Base-by-base conservation (phyloP, 2,888 invertebrate species). In the Nezara viridula region DNA sequence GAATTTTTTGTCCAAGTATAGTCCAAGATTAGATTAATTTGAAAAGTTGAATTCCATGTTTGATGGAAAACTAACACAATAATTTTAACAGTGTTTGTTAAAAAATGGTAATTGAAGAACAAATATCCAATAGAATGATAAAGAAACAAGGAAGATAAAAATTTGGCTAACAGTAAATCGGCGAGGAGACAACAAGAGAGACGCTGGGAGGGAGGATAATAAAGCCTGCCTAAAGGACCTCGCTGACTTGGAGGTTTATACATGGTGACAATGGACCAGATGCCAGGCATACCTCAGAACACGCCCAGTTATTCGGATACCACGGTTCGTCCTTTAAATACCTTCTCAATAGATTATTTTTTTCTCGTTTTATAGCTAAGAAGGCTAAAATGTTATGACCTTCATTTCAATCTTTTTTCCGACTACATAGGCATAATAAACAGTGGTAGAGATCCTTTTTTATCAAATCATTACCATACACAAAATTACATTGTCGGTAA, bases 221-320 rank as follows among this genome's bases (percentile, higher is more conserved):
- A 73, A 60, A 73, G 19, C 32, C 37, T 16, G 12, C 9, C 24
- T 81, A 47, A 81, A 81, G 40, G 81, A 44, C 44, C 81, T 81
- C 44, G 81, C 44, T 81, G 40, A 40, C 81, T 81, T 47, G n/a
- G n/a, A 81, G 81, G 44, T 40, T 81, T 81, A 81, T 81, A 40
- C 44, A 81, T 3, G 44, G 81, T 81, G 81, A 81, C 81, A 81
- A 81, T 81, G 81, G 81, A 14, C 44, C 16, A 47, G 81, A 81
- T 81, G 81, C 81, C 81, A 24, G 14, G 24, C 81, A 47, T 81
- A 44, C 81, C 81, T 44, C 4, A 40, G 44, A 47, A 81, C 81
- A 77, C 81, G 44, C 44, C 40, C 81, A 40, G 44, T 81, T 81
- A 44, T 81, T n/a, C n/a, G 44, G n/a, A n/a, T 40, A 40, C 37